Conservation (phyloP, 2,888 invertebrate species). For the Auanema sp. region DNA sequence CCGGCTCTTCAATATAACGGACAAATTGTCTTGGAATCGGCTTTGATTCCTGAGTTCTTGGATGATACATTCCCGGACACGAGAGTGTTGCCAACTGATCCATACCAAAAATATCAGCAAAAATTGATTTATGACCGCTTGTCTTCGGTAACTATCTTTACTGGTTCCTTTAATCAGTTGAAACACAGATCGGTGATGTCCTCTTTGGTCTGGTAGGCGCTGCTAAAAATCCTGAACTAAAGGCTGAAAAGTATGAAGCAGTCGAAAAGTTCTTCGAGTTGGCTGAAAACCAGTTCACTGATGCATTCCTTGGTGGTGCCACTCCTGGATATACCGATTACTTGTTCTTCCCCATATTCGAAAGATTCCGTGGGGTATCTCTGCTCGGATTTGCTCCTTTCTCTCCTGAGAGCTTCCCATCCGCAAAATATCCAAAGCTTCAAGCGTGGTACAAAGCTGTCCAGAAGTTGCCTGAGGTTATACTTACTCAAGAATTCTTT, state of each 20-base stretch:
- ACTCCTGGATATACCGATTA: slow-evolving; percentile 42
- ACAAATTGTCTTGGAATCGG: slow-evolving; percentile 75
- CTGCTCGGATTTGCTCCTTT: slow-evolving; percentile 24
- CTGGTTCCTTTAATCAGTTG: not conserved
- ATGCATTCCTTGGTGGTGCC: slow-evolving; percentile 43
- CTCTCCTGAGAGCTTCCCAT: slow-evolving; percentile 26
- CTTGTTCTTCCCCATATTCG: slow-evolving; percentile 49
- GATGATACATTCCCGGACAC: slow-evolving; percentile 77
- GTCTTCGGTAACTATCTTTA: slow-evolving; percentile 25
- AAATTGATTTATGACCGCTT: slow-evolving; percentile 76
- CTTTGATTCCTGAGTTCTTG: slow-evolving; percentile 78
- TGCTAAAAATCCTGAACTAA: slow-evolving; percentile 24
- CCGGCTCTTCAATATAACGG: slow-evolving; percentile 75
- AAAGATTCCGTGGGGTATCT: slow-evolving; percentile 37
- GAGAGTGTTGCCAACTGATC: slow-evolving; percentile 74
- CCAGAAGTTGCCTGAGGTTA: slow-evolving; percentile 30
- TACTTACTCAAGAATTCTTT: not conserved
- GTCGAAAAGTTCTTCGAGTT: slow-evolving; percentile 36
- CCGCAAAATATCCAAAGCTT: slow-evolving; percentile 38
- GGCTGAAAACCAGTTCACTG: slow-evolving; percentile 36
- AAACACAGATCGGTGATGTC: slow-evolving; percentile 27
- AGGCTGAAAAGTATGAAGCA: slow-evolving; percentile 29
- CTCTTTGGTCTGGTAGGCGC: slow-evolving; percentile 30
- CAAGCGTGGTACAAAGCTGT: slow-evolving; percentile 32
- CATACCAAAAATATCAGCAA: slow-evolving; percentile 75